Percentiles rank a stretch among this genome's conserved stretches.
These are phyloP conservation scores for Campaea margaritaria DNA, from an alignment of 2,888 invertebrate species.

Conservation along the genomic window DNA sequence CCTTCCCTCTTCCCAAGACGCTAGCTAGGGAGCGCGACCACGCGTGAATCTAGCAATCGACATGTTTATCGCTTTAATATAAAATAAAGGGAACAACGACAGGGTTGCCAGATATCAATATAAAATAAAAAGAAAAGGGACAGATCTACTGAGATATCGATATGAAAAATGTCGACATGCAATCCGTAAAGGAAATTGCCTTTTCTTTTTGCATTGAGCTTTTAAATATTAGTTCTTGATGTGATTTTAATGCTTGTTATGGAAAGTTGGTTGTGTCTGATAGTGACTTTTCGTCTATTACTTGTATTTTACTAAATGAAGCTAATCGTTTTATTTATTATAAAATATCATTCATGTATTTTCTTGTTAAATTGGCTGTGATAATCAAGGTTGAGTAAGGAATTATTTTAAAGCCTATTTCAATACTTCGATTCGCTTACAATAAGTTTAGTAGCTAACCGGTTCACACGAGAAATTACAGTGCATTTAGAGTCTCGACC, in stretches of 20 bases:
- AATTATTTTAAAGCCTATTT: no score
- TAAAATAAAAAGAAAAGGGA: constrained; percentile 25
- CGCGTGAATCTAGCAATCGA: constrained; percentile 80
- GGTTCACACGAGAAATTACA: no score
- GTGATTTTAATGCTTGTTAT: constrained; percentile 39
- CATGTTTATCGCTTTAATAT: constrained; percentile 86
- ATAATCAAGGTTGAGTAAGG: no score
- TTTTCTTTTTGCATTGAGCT: constrained; percentile 50
- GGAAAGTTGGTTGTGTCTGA: neutral
- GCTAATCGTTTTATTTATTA: no score
- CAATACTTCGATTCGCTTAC: no score
- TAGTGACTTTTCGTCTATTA: no score
- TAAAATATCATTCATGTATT: no score
- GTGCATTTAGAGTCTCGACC: no score
- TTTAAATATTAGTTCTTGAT: constrained; percentile 39
- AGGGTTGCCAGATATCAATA: constrained; percentile 44
- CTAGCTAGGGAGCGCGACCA: constrained; percentile 73
- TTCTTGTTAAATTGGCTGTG: no score
- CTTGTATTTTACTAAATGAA: no score
- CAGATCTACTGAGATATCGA: constrained; percentile 59
- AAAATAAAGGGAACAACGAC: constrained; percentile 78
- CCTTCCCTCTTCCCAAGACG: constrained; percentile 22
- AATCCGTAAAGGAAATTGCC: constrained; percentile 73
- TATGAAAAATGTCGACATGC: constrained; percentile 75
- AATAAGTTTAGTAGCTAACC: no score